A percentile compares a stretch with the other conserved stretches of the same genome.
Conservation (phyloP, 2,113 vertebrate genomes). For the Nothocercus nigrocapillus region DNA sequence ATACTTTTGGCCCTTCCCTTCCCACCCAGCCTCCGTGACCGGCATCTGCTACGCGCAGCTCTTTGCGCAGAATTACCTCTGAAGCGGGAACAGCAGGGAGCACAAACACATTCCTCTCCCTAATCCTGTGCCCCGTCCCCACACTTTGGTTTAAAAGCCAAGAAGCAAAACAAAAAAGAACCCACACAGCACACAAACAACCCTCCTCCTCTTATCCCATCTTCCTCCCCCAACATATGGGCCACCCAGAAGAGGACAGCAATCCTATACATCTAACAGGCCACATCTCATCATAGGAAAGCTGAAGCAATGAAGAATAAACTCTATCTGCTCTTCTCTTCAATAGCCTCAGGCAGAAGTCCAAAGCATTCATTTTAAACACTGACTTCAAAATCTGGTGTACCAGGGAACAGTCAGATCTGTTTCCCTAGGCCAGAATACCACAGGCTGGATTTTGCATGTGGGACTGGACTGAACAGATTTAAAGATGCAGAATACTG, state of each 20-base stretch:
- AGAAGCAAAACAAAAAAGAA: not conserved
- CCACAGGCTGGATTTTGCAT: not conserved
- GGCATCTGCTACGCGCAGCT: not conserved
- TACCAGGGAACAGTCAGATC: not conserved
- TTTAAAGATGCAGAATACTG: not conserved
- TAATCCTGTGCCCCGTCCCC: slow-evolving; percentile 20
- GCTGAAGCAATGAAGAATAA: not conserved
- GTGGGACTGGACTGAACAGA: not conserved
- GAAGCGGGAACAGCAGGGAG: not conserved
- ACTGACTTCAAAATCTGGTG: slow-evolving; percentile 15
- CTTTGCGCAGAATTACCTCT: fast-evolving
- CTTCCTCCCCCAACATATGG: not conserved
- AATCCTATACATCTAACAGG: not conserved
- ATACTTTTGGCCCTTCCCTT: slow-evolving; percentile 16
- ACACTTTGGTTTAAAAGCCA: slow-evolving; percentile 25
- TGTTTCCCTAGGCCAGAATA: slow-evolving; percentile 2
- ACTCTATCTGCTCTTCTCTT: slow-evolving; percentile 23
- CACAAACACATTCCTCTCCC: slow-evolving; percentile 46
- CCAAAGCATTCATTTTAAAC: slow-evolving; percentile 26
- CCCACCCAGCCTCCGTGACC: not conserved
- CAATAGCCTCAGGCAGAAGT: slow-evolving; percentile 31
- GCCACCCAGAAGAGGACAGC: slow-evolving; percentile 30
- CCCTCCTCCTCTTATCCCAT: not conserved
- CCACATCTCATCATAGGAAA: not conserved
- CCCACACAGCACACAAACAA: not conserved